A percentile compares a stretch with the other conserved stretches of the same genome.
Conservation (phyloP, 2,797 vertebrate species). For the Alca torda region DNA sequence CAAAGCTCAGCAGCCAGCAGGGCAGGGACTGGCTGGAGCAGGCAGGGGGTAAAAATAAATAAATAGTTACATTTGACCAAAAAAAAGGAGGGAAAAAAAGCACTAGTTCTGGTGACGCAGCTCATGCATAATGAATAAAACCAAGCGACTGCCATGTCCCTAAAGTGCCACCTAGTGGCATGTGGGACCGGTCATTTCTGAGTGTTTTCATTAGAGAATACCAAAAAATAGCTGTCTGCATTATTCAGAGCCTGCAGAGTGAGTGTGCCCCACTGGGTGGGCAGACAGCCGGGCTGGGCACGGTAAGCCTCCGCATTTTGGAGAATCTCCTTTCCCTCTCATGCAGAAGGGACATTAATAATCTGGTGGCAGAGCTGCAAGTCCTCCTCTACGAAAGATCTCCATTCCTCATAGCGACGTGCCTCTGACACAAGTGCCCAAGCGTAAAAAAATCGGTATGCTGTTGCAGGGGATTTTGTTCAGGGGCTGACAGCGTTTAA, state of each 20-base stretch:
- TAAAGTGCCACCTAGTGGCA: constrained; percentile 80
- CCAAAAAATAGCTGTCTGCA: not conserved
- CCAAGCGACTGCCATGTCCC: constrained; percentile 56
- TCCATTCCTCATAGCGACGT: not conserved
- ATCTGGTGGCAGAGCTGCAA: not conserved
- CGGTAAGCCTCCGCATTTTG: no score
- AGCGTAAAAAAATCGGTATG: not conserved
- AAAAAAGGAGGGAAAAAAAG: not conserved
- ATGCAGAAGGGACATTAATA: not conserved
- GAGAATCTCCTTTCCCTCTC: not conserved
- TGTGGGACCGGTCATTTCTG: not conserved
- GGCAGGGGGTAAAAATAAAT: not conserved
- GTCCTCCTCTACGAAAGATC: not conserved
- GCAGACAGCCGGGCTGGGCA: not conserved
- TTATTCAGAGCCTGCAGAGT: not conserved
- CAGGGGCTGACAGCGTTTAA: not conserved
- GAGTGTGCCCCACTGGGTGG: not conserved
- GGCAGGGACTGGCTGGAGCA: not conserved
- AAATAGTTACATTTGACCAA: not conserved
- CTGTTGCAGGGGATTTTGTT: not conserved
- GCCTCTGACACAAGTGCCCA: not conserved
- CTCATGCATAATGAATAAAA: not conserved
- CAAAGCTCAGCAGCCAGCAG: not conserved
- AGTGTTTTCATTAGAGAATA: not conserved
- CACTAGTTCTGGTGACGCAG: not conserved